Evolutionary conservation across 1,140 invertebrate genomes (phyloP).

Genomic region (Triops longicaudatus): DNA sequence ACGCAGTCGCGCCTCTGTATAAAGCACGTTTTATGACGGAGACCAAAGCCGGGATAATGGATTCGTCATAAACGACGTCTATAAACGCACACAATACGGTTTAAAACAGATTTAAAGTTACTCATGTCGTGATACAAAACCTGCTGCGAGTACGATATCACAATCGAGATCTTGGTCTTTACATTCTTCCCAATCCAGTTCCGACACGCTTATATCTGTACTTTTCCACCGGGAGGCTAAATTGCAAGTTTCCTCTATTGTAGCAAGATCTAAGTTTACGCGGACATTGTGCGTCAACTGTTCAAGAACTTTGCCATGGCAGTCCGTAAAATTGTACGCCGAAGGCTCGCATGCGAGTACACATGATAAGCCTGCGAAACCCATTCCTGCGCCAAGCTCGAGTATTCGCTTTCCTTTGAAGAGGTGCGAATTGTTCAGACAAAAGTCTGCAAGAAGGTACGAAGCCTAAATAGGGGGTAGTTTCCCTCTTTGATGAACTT

Average conservation of each 20-base stretch:
- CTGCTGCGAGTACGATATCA: conserved; percentile 13
- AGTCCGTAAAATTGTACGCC: conserved; percentile 4
- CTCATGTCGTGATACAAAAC: background rate
- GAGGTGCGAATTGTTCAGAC: background rate
- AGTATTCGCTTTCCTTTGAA: background rate
- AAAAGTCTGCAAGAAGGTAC: conserved; percentile 18
- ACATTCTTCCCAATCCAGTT: conserved; percentile 13
- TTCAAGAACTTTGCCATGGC: conserved; percentile 15
- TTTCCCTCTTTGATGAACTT: background rate
- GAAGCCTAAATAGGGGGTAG: background rate
- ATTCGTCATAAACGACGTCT: conserved; percentile 22
- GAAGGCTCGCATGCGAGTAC: background rate
- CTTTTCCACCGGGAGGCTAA: background rate
- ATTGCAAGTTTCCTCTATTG: background rate
- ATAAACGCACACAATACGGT: background rate
- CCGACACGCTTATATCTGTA: background rate
- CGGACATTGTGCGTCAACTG: background rate
- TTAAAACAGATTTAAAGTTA: background rate
- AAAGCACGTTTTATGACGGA: background rate
- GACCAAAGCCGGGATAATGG: conserved; percentile 7
- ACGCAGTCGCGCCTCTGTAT: background rate
- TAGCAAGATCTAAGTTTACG: background rate
- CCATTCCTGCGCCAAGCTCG: conserved; percentile 20
- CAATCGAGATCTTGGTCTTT: background rate
- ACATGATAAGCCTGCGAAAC: conserved; percentile 3